A percentile compares a stretch with the other conserved stretches of the same genome.
These are phyloP conservation scores for Drosophila teissieri DNA, from an alignment of 1,140 invertebrate genomes.

Conservation along the genomic window DNA sequence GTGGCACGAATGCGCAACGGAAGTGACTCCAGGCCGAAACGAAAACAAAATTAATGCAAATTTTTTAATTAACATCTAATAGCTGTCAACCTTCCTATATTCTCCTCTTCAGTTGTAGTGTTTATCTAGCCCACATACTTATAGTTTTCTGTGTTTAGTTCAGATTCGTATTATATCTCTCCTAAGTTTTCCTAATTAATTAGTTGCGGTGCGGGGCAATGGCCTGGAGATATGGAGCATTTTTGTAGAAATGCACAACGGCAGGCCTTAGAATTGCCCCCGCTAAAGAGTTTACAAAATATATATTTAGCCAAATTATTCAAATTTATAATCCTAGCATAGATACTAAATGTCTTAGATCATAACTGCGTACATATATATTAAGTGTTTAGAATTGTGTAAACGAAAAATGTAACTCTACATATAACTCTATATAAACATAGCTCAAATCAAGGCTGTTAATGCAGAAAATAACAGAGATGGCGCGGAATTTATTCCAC, in stretches of 20 bases:
- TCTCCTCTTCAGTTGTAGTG: constrained; percentile 55
- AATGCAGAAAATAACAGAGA: constrained; percentile 39
- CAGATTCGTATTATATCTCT: background rate
- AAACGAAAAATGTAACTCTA: constrained; percentile 55
- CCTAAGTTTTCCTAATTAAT: constrained; percentile 14
- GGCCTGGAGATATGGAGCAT: constrained; percentile 37
- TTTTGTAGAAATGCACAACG: constrained; percentile 59
- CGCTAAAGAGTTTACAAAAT: background rate
- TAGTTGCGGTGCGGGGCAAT: constrained; percentile 33
- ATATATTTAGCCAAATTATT: constrained; percentile 32
- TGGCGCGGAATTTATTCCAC: constrained; percentile 2
- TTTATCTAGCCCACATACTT: constrained; percentile 48
- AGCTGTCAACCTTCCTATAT: constrained; percentile 54
- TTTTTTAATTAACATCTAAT: constrained; percentile 43
- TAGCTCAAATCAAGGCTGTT: constrained; percentile 76
- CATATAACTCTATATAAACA: constrained; percentile 57
- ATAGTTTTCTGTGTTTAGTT: constrained; percentile 58
- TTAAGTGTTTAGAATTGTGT: constrained; percentile 80
- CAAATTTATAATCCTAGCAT: constrained; percentile 48
- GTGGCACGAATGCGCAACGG: constrained; percentile 8
- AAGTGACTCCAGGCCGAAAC: constrained; percentile 25
- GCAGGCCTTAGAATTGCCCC: constrained; percentile 46
- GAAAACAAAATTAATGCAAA: constrained; percentile 44
- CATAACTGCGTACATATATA: constrained; percentile 45
- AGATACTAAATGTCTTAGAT: constrained; percentile 72